Conservation (phyloP, 2,113 vertebrate genomes). For the Petrocephalus zakoni region DNA sequence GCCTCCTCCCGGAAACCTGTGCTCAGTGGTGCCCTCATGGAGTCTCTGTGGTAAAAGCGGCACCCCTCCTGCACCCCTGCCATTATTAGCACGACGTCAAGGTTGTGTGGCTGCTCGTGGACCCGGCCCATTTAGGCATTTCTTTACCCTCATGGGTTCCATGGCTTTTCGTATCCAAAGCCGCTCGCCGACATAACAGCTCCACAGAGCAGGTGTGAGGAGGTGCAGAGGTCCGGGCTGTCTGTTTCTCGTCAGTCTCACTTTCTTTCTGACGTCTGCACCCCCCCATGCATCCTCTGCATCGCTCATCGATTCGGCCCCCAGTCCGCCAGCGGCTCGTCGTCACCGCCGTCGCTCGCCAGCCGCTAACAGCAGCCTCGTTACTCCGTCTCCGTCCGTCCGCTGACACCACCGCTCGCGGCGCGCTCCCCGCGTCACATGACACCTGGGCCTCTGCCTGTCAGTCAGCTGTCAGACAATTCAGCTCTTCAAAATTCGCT, state of each 20-base stretch:
- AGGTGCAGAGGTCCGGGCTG: background rate
- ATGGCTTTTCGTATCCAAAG: background rate
- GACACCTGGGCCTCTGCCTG: background rate
- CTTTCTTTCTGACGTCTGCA: background rate
- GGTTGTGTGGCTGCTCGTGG: background rate
- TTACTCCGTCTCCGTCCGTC: background rate
- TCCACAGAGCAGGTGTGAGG: background rate
- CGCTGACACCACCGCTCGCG: background rate
- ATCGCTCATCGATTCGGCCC: background rate
- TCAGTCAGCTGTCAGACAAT: background rate
- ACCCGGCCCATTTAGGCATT: background rate
- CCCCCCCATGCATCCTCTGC: background rate
- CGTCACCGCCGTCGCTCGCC: background rate
- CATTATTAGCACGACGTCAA: background rate
- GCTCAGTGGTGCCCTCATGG: background rate
- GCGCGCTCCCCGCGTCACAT: background rate
- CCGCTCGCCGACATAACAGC: background rate
- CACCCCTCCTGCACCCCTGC: background rate
- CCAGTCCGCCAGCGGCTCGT: background rate
- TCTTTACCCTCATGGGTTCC: background rate
- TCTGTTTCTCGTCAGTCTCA: background rate
- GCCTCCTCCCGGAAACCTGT: background rate
- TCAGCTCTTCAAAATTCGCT: background rate
- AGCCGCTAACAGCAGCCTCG: background rate
- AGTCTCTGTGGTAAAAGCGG: background rate